Percentiles rank a stretch among this genome's conserved stretches.
phyloP scores from a whole-genome alignment of 2,888 invertebrate species.

The Ophion slaviceki region DNA sequence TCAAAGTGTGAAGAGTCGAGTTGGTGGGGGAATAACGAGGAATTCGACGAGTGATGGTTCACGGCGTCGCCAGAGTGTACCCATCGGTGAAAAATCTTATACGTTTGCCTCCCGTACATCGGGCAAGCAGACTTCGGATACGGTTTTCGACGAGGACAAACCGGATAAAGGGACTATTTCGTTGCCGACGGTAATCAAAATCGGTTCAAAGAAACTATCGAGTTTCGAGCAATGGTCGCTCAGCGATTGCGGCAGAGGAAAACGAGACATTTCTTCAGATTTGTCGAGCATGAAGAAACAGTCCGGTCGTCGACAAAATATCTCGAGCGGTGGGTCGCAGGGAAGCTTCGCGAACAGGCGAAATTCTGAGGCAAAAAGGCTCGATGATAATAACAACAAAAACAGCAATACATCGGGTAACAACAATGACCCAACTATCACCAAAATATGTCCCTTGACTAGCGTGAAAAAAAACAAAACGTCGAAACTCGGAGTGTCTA shows the following conservation, averaged over 20 bases:
- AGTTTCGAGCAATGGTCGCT: slow-evolving; percentile 72
- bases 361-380: slow-evolving; percentile 64
- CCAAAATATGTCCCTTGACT: slow-evolving; percentile 70
- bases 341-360: slow-evolving; percentile 52
- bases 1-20: slow-evolving; percentile 60
- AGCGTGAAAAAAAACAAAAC: slow-evolving; percentile 69
- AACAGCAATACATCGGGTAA: slow-evolving; percentile 67
- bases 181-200: slow-evolving; percentile 47
- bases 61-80: slow-evolving; percentile 70
- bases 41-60: slow-evolving; percentile 39
- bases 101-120: slow-evolving; percentile 50
- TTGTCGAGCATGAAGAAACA: slow-evolving; percentile 70
- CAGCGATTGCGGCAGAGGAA: slow-evolving; percentile 51
- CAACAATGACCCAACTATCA: slow-evolving; percentile 7
- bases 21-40: slow-evolving; percentile 67
- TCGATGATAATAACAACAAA: slow-evolving; percentile 79
- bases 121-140: slow-evolving; percentile 39
- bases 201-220: slow-evolving; percentile 40
- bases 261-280: slow-evolving; percentile 56
- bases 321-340: slow-evolving; percentile 51
- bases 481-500: slow-evolving; percentile 67
- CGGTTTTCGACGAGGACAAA: slow-evolving; percentile 45
- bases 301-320: slow-evolving; percentile 36
- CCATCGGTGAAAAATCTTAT: slow-evolving; percentile 58
- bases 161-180: slow-evolving; percentile 57